A percentile compares a stretch with the other conserved stretches of the same genome.
phyloP scores from a whole-genome alignment of 2,888 invertebrate species.

The Drosophila nr. fundita region DNA sequence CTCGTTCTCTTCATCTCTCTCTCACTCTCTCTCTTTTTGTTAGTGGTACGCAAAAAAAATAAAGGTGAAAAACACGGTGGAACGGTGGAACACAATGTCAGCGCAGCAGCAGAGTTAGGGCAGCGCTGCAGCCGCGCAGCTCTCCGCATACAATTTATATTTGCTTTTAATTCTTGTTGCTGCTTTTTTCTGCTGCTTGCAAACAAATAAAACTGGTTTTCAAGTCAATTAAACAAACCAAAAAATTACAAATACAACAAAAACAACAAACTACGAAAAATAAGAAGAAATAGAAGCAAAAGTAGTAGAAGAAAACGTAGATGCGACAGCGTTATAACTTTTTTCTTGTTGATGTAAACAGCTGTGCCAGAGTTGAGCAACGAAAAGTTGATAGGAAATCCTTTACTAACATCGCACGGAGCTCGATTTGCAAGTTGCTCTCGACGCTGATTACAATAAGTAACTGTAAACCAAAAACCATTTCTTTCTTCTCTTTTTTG shows the following conservation, averaged over 20 bases:
- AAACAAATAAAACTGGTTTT: slow-evolving; percentile 77
- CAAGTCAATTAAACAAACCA: slow-evolving; percentile 72
- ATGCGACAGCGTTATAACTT: slow-evolving; percentile 40
- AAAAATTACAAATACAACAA: slow-evolving; percentile 43
- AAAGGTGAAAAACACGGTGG: slow-evolving; percentile 47
- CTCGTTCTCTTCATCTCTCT: slow-evolving; percentile 8
- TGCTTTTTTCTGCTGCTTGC: slow-evolving; percentile 65
- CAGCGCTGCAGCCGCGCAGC: slow-evolving; percentile 35
- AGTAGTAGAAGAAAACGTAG: slow-evolving; percentile 21
- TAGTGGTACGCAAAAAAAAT: slow-evolving; percentile 8
- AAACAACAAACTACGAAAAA: slow-evolving; percentile 31
- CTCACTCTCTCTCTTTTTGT: slow-evolving; percentile 1
- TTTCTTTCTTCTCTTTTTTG: background rate
- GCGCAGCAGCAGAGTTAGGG: slow-evolving; percentile 20
- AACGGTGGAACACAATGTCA: slow-evolving; percentile 24
- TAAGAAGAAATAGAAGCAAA: slow-evolving; percentile 26
- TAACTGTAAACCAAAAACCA: background rate
- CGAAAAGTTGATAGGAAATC: slow-evolving; percentile 1
- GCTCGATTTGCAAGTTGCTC: background rate
- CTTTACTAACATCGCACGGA: background rate
- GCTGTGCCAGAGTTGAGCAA: slow-evolving; percentile 18
- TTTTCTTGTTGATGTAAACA: slow-evolving; percentile 47
- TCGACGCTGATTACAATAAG: background rate
- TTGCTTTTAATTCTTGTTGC: slow-evolving; percentile 72
- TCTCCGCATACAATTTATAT: slow-evolving; percentile 68